Evolutionary conservation across 37 sponge, comb jelly and placozoan genomes (phyloP), one percentile per base, ranked within the genome.

Genomic region (Ianthella basta): DNA sequence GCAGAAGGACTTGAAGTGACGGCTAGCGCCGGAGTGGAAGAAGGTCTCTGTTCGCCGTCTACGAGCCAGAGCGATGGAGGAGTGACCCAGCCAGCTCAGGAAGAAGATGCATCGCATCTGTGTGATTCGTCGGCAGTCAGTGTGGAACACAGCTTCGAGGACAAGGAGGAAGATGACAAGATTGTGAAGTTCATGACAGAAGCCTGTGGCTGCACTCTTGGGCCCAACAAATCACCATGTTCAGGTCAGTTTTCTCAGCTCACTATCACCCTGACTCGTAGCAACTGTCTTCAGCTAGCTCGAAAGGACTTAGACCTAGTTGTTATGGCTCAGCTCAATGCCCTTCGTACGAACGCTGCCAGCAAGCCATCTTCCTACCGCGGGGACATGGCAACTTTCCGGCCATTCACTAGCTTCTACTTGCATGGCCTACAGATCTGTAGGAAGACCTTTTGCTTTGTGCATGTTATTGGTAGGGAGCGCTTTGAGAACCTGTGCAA

Each of bases 91-190:
- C n/a, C n/a, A n/a, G n/a, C n/a, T n/a, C n/a, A n/a, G n/a, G n/a
- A n/a, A n/a, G n/a, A n/a, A n/a, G n/a, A n/a, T n/a, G n/a, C n/a
- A n/a, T n/a, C n/a, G n/a, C n/a, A n/a, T n/a, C n/a, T n/a, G n/a
- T n/a, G n/a, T n/a, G n/a, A n/a, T n/a, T n/a, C n/a, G n/a, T n/a
- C n/a, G n/a, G n/a, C n/a, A n/a, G n/a, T n/a, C n/a, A n/a, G n/a
- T n/a, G n/a, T n/a, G n/a, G n/a, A n/a, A n/a, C n/a, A n/a, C n/a
- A 64, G 66, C 66, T 21, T 64, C 23, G 66, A 64, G 66, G 66
- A 64, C 27, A 64, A 64, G 27, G 29, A 16, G 6, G 66, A 64
- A 30, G 66, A 64, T 12, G 23, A 24, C 27, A 8, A 29, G 8
- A 64, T 64, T 16, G 66, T 29, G 8, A 30, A 64, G 12, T 64